Evolutionary conservation across 2,113 vertebrate genomes (phyloP).

Genomic region (Ammospiza nelsoni): DNA sequence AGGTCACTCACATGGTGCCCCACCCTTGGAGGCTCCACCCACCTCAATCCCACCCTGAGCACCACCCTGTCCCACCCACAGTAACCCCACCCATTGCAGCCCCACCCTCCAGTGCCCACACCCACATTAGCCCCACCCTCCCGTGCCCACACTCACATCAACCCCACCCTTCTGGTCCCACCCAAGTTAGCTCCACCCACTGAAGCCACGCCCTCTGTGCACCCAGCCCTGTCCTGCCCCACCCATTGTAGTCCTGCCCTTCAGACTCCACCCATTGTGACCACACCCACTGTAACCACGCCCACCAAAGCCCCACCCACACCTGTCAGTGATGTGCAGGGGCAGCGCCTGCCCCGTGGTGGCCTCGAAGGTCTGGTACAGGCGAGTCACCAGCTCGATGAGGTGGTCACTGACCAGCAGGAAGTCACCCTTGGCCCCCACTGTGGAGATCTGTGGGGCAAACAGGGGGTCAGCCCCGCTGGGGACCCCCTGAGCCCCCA

Average conservation of each 20-base stretch:
- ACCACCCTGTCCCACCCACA: accelerated
- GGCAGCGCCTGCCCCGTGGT: constrained; percentile 39
- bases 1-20: not conserved
- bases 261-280: accelerated
- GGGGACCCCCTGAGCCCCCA: accelerated
- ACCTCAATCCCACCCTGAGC: not conserved
- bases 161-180: no score
- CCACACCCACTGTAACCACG: not conserved
- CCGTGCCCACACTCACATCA: not conserved
- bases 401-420: constrained; percentile 75
- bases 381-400: constrained; percentile 73
- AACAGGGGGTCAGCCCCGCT: not conserved
- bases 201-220: not conserved
- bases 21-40: not conserved
- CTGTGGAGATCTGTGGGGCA: constrained; percentile 31
- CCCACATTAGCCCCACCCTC: no score
- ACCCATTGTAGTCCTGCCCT: accelerated
- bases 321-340: constrained; percentile 74
- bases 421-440: constrained; percentile 72
- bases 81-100: no score
- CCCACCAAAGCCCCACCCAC: not conserved
- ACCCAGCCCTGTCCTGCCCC: not conserved
- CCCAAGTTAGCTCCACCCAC: not conserved
- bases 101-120: not conserved
- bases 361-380: constrained; percentile 67